Evolutionary conservation across 2,113 vertebrate genomes (phyloP).

Genomic region (Boulengeromyrus knoepffleri): DNA sequence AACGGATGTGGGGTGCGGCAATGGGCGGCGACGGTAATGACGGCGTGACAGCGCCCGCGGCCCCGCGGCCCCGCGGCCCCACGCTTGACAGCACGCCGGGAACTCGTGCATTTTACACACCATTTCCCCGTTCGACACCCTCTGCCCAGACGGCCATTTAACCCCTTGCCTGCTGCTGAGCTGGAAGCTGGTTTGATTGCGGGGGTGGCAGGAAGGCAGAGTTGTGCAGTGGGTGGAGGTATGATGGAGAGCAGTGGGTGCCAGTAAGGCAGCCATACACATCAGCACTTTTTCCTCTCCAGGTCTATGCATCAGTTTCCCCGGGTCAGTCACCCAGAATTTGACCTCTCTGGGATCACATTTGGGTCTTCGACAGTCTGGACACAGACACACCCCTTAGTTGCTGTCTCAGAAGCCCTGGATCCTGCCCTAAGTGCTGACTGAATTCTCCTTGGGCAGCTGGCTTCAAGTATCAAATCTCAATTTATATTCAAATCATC

Average conservation of each 20-base stretch:
- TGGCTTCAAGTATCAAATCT: neutral
- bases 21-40: slow-evolving; percentile 26
- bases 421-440: neutral
- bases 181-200: neutral
- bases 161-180: slow-evolving; percentile 8
- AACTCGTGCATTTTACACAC: slow-evolving; percentile 27
- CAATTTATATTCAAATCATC: neutral
- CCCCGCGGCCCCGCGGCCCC: neutral
- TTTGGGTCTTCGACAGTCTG: neutral
- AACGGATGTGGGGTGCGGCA: slow-evolving; percentile 21
- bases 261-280: neutral
- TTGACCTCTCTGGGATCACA: neutral
- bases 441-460: neutral
- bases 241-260: neutral
- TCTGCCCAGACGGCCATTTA: slow-evolving; percentile 11
- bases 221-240: neutral
- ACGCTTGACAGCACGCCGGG: neutral
- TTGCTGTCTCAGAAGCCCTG: neutral
- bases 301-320: neutral
- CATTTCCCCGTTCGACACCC: slow-evolving; percentile 25
- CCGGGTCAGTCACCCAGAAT: neutral
- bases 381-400: neutral
- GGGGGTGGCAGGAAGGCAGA: neutral
- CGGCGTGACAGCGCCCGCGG: slow-evolving; percentile 12
- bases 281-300: neutral